Percentiles rank a stretch among this genome's conserved stretches.
Evolutionary conservation across 1,140 invertebrate species (phyloP).

Genomic region (Drosophila biarmipes): DNA sequence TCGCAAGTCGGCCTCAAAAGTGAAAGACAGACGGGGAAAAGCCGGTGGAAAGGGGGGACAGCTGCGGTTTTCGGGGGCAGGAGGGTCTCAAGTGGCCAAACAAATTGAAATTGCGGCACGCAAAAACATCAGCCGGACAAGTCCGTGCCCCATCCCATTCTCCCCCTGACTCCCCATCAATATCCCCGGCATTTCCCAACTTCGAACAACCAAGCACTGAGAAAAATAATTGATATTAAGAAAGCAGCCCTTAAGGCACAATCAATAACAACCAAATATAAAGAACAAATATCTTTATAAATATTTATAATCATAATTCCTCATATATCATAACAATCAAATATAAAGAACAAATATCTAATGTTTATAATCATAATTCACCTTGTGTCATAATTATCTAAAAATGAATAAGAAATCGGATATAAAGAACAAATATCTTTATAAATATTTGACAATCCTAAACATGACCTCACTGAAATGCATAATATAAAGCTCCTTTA

Average conservation of each 20-base stretch:
- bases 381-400: too few species aligned
- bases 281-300: too few species aligned
- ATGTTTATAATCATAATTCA: too few species aligned
- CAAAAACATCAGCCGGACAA: conserved; percentile 71
- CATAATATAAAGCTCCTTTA: too few species aligned
- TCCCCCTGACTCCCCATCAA: neutral
- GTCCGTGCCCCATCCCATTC: conserved; percentile 6
- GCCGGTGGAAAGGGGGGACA: conserved; percentile 1
- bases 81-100: conserved; percentile 62
- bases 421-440: too few species aligned
- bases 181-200: neutral
- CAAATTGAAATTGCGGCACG: conserved; percentile 80
- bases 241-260: neutral
- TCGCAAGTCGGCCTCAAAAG: conserved; percentile 52
- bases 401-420: too few species aligned
- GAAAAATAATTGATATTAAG: neutral
- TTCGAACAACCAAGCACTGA: neutral
- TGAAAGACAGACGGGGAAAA: conserved; percentile 61
- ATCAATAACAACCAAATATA: too few species aligned
- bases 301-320: too few species aligned
- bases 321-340: too few species aligned
- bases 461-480: too few species aligned
- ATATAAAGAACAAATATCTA: too few species aligned
- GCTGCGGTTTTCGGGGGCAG: conserved; percentile 15
- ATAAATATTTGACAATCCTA: too few species aligned